These are phyloP conservation scores for Clavelina lepadiformis DNA, from an alignment of 23 tunicate species.

Conservation along the genomic window DNA sequence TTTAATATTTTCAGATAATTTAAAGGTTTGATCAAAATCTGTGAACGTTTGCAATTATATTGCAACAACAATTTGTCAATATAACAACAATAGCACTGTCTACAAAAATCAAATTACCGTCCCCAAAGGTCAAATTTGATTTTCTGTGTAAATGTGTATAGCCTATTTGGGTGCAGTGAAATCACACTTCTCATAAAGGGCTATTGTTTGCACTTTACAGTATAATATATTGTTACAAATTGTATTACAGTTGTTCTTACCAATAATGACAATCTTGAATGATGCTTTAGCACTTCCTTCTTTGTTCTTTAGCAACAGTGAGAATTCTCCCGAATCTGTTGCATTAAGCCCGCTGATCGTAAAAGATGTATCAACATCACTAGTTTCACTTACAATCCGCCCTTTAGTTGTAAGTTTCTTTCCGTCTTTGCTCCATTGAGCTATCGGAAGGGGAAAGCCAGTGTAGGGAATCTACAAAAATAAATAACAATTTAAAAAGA, in stretches of 20 bases:
- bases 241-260: slow-evolving; percentile 23
- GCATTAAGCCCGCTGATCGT: slow-evolving; percentile 50
- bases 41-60: too few relatives aligned
- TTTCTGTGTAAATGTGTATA: neutral
- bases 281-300: slow-evolving; percentile 49
- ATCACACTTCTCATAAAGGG: neutral
- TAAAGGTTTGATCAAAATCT: too few relatives aligned
- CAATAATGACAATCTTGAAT: slow-evolving; percentile 64
- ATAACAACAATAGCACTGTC: too few relatives aligned
- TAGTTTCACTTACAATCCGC: slow-evolving; percentile 49
- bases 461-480: slow-evolving; percentile 68
- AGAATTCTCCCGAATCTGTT: slow-evolving; percentile 73
- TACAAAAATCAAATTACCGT: too few relatives aligned
- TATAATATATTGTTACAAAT: too few relatives aligned
- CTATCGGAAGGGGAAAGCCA: slow-evolving; percentile 86
- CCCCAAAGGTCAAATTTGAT: neutral
- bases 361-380: slow-evolving; percentile 57
- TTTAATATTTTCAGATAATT: too few relatives aligned
- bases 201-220: too few relatives aligned
- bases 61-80: too few relatives aligned
- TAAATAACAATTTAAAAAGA: neutral
- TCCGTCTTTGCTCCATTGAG: slow-evolving; percentile 90
- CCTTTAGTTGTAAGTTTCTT: slow-evolving; percentile 82
- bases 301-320: slow-evolving; percentile 70
- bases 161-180: neutral